Evolutionary conservation across 2,888 invertebrate genomes (phyloP).

Genomic region (Neoscelio sp.): DNA sequence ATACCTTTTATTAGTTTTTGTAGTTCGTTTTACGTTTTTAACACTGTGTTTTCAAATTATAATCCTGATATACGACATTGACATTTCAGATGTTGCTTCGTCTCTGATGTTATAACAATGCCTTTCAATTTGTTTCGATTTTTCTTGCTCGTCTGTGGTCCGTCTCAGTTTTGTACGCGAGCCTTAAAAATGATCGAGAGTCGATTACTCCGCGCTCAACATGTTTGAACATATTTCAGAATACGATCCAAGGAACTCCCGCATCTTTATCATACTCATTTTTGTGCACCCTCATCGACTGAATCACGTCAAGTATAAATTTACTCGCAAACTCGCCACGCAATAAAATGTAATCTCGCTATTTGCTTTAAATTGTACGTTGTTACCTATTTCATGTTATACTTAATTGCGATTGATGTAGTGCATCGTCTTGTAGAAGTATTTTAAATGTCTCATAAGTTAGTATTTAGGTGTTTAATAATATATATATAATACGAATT

Average conservation of each 20-base stretch:
- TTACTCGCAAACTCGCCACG: conserved; percentile 31
- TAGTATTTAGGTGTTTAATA: conserved; percentile 19
- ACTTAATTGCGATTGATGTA: conserved; percentile 49
- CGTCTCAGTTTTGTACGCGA: conserved; percentile 43
- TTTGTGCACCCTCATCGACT: conserved; percentile 51
- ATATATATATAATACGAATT: too few species aligned
- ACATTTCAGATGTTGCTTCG: conserved; percentile 36
- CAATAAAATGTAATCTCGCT: conserved; percentile 52
- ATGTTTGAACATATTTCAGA: conserved; percentile 62
- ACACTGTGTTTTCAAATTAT: conserved; percentile 51
- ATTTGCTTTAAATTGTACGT: conserved; percentile 47
- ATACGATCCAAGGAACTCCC: conserved; percentile 60
- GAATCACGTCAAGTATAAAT: conserved; percentile 50
- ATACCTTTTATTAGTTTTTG: too few species aligned
- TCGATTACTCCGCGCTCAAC: conserved; percentile 46
- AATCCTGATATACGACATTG: conserved; percentile 54
- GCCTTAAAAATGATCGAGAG: conserved; percentile 60
- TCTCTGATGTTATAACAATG: conserved; percentile 61
- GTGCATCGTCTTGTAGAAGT: conserved; percentile 6
- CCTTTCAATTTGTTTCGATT: conserved; percentile 65
- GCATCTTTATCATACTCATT: conserved; percentile 54
- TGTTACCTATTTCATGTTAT: conserved; percentile 37
- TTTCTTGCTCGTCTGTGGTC: conserved; percentile 40
- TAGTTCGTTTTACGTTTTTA: too few species aligned
- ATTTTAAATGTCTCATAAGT: conserved; percentile 11